Conservation (phyloP, 2,888 invertebrate genomes). For the Phlogophora meticulosa region DNA sequence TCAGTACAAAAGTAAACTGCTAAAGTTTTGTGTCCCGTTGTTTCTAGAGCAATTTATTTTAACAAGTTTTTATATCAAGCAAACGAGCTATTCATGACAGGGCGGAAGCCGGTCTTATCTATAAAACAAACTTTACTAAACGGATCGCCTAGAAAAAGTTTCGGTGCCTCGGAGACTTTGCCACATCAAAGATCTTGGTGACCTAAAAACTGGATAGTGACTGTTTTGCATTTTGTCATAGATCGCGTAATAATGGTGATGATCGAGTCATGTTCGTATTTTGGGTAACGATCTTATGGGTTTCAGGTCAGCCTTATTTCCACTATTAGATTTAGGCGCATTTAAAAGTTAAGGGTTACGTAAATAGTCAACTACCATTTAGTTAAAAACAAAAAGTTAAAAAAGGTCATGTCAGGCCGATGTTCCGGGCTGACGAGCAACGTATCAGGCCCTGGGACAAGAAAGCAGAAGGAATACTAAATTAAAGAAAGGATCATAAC, state of each 20-base stretch:
- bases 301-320: too few species aligned
- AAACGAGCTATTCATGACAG: conserved; percentile 60
- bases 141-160: conserved; percentile 58
- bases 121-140: conserved; percentile 59
- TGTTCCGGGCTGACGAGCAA: too few species aligned
- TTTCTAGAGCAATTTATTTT: conserved; percentile 52
- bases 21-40: conserved; percentile 46
- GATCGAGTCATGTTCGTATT: neutral
- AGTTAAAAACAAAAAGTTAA: too few species aligned
- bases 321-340: neutral
- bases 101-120: conserved; percentile 54
- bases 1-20: conserved; percentile 37
- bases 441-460: too few species aligned
- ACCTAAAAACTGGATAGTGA: conserved; percentile 37
- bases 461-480: too few species aligned
- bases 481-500: too few species aligned
- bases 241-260: conserved; percentile 14
- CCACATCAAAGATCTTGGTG: conserved; percentile 52
- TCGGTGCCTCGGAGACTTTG: conserved; percentile 41
- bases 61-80: conserved; percentile 59
- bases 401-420: too few species aligned
- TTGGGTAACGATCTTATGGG: too few species aligned
- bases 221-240: conserved; percentile 35
- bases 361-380: too few species aligned
- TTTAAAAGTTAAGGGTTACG: neutral